phyloP scores from a whole-genome alignment of 2,888 invertebrate genomes.

The Bombylius major region DNA sequence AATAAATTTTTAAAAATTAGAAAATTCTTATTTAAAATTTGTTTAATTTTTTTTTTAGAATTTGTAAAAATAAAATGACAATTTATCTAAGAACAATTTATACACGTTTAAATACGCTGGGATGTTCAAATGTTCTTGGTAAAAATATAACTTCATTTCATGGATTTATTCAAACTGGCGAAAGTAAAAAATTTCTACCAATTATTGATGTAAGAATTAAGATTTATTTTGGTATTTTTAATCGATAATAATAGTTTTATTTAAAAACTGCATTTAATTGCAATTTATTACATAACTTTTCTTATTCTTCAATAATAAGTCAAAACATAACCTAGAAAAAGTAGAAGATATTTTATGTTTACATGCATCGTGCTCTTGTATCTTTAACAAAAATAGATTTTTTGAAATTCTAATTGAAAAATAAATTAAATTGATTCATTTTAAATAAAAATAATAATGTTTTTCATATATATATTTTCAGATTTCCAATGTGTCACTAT shows the following conservation, averaged over 20 bases:
- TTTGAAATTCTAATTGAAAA: too few species aligned
- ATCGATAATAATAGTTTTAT: background rate
- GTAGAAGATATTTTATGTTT: too few species aligned
- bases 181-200: constrained; percentile 1
- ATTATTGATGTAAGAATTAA: constrained; percentile 2
- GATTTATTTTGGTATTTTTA: constrained; percentile 1
- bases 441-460: too few species aligned
- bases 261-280: background rate
- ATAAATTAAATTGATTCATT: too few species aligned
- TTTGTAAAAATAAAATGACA: constrained; percentile 6
- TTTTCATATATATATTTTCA: background rate
- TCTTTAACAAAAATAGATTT: too few species aligned
- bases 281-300: too few species aligned
- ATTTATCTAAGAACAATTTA: constrained; percentile 7
- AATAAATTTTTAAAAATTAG: too few species aligned
- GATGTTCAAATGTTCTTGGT: background rate
- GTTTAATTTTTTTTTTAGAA: too few species aligned
- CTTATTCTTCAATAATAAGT: too few species aligned
- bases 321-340: too few species aligned
- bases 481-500: background rate
- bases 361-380: too few species aligned
- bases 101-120: constrained; percentile 7
- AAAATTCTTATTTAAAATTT: too few species aligned
- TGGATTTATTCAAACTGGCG: background rate
- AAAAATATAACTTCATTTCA: background rate